Base-by-base conservation (phyloP, 2,888 invertebrate genomes). In the Sclerodermus sp. region DNA sequence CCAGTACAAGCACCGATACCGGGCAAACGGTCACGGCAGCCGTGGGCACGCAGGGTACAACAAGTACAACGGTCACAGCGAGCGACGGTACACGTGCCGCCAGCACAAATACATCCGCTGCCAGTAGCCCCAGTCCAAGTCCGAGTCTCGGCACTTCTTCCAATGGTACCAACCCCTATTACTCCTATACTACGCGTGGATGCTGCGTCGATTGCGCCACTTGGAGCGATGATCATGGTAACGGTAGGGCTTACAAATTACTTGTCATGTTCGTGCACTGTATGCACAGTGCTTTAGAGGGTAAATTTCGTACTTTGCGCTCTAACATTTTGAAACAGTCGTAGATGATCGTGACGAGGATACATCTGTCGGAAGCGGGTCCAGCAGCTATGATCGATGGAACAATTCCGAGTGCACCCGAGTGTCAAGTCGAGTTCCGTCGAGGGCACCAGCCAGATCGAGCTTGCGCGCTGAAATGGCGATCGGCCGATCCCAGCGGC, bases 171-270 rank as follows among this genome's bases (percentile, higher is more conserved):
- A 66, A 68, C 49, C 65, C 72, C 62, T 76, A 72, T 60, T 70
- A 74, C 58, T 69, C 73, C 47, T 74, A 75, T 61, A 70, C 74
- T 58, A 63, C 71, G 47, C 66, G 70, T 54, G 73, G 74, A 60
- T 76, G 77, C 70, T 75, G 75, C 66, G 71, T 70, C 68, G 77
- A 76, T 65, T 72, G 71, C 64, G 73, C 73, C 64, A 68, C 65
- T 62, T 76, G 76, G 76, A 75, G 68, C 62, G 73, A 74, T 67
- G 73, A 74, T 67, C 73, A 77, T 66, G 76, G 76, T 78, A 34
- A 34, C 34, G 34, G n/a, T n/a, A 34, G 6, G 38, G 12, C 16
- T 46, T 42, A 16, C 16, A 23, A 23, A n/a, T n/a, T n/a, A n/a
- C n/a, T n/a, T n/a, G n/a, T n/a, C n/a, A n/a, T n/a, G n/a, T n/a